Evolutionary conservation across 2,888 invertebrate genomes (phyloP), one percentile per base, ranked within the genome.

Genomic region (Prosopocoilus inquinatus): DNA sequence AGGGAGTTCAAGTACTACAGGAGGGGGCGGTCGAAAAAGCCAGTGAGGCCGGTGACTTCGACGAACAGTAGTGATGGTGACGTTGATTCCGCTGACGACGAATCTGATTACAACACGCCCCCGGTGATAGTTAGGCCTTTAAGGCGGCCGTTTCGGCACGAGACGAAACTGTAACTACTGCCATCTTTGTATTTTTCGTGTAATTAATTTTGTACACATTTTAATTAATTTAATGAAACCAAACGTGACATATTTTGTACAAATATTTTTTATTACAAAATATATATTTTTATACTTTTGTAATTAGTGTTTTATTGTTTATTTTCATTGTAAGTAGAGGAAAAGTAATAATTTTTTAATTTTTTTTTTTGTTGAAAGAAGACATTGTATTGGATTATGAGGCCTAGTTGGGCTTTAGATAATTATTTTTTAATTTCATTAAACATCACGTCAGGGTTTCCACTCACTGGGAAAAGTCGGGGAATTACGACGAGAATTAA

Each of bases 1-100:
- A 83, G 91, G 11, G 91, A 92, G 78, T 92, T 92, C 77, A 89
- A 90, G 68, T 92, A 91, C 79, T 88, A 88, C 79, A 77, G 88
- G 34, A 78, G 86, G 60, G 80, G 76, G 45, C 70, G 78, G 52
- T 79, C 80, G 34, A 84, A 51, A 78, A 86, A 57, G 81, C 85
- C 60, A 78, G 84, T 54, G 85, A 85, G 88, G 60, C 87, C 88
- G 67, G 82, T 89, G 15, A 87, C 89, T 8, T 91, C 91, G 64
- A 91, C 91, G 35, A 92, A 93, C 70, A 92, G 91, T 67, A 91
- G 91, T 65, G 91, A 91, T 70, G 92, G 91, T 55, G 91, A 91
- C 74, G 91, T 91, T 4, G 91, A 92, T 78, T 91, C 91, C 55
- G 86, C 83, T 47, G 89, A 87, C 61, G 91, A 91, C 57, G 76